These are phyloP conservation scores for Tillus elongatus DNA, from an alignment of 2,888 invertebrate species.

Conservation along the genomic window DNA sequence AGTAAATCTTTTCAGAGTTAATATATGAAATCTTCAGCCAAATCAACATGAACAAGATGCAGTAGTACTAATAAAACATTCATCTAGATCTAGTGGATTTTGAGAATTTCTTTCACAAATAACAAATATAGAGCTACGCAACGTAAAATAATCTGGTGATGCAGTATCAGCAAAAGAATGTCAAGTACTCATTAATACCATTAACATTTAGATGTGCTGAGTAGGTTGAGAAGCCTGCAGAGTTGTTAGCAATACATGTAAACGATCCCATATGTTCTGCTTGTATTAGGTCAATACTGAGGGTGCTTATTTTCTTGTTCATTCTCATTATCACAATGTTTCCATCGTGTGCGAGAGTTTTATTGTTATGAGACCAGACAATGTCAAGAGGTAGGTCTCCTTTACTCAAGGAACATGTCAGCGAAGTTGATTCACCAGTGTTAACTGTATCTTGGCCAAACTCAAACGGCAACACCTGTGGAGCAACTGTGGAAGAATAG, in stretches of 20 bases:
- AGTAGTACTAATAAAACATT: no score
- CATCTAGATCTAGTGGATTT: no score
- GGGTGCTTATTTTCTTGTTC: slow-evolving; percentile 54
- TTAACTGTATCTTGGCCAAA: slow-evolving; percentile 52
- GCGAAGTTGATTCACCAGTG: slow-evolving; percentile 59
- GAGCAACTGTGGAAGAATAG: slow-evolving; percentile 33
- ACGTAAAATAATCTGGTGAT: no score
- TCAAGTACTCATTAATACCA: no score
- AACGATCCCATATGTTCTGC: slow-evolving; percentile 64
- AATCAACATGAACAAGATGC: no score
- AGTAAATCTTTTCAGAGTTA: no score
- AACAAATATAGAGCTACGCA: no score
- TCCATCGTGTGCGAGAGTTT: slow-evolving; percentile 38
- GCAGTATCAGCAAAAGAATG: no score
- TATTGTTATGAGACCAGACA: slow-evolving; percentile 53
- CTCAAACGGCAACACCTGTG: slow-evolving; percentile 36
- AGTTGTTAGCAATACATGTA: slow-evolving; percentile 53
- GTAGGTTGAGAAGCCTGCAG: slow-evolving; percentile 41
- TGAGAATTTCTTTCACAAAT: no score
- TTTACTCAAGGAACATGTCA: slow-evolving; percentile 51
- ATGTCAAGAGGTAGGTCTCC: slow-evolving; percentile 70
- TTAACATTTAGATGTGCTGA: slow-evolving; percentile 33
- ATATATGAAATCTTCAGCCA: no score
- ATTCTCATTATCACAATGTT: slow-evolving; percentile 52
- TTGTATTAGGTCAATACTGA: slow-evolving; percentile 63